Evolutionary conservation across 2,797 vertebrate species (phyloP).

Genomic region (Microctenopoma stevenorrisi): DNA sequence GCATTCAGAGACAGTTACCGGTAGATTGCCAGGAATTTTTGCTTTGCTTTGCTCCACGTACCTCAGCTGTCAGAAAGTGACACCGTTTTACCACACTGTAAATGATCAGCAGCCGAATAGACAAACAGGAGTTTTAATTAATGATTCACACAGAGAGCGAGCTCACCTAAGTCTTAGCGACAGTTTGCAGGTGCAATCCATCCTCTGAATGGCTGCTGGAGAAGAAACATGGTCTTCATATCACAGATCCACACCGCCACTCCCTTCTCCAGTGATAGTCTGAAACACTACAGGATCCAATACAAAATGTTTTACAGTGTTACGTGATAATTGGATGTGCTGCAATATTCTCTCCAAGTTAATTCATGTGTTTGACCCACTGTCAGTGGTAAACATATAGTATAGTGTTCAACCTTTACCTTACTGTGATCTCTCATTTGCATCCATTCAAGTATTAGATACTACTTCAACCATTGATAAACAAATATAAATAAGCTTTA

Average conservation of each 20-base stretch:
- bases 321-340: not conserved
- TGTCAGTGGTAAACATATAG: conserved; percentile 1
- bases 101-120: conserved; percentile 36
- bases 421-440: not conserved
- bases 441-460: conserved; percentile 24
- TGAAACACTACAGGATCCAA: not conserved
- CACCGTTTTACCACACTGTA: not conserved
- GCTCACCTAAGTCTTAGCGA: conserved; percentile 31
- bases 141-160: conserved; percentile 21
- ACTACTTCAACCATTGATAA: conserved; percentile 19
- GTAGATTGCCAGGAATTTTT: not conserved
- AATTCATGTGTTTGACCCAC: conserved; percentile 8
- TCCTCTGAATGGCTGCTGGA: conserved; percentile 6
- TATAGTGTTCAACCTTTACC: conserved; percentile 2
- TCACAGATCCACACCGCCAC: not conserved
- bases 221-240: conserved; percentile 1
- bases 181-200: conserved; percentile 29
- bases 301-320: not conserved
- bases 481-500: not conserved
- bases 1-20: not conserved
- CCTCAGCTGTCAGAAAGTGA: conserved; percentile 21
- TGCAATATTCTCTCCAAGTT: conserved; percentile 9
- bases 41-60: not conserved
- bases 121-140: conserved; percentile 51
- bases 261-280: not conserved